phyloP scores from a whole-genome alignment of 1,140 invertebrate genomes.

The Leptonema lineaticorne region DNA sequence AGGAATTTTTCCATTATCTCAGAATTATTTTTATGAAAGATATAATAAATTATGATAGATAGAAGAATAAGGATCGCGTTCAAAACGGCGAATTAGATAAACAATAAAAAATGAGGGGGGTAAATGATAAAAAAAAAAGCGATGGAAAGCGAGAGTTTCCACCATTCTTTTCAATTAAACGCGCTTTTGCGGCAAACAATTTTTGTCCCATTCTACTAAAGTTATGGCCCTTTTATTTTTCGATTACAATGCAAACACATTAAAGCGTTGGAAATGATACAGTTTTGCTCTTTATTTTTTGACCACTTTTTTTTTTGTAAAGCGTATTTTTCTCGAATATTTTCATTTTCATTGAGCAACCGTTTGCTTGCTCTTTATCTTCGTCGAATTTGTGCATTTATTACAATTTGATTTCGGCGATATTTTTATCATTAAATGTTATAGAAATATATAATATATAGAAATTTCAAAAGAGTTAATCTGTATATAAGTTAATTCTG shows the following conservation, averaged over 20 bases:
- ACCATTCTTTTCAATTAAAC: slow-evolving; percentile 32
- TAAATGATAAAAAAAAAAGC: not conserved
- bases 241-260: slow-evolving; percentile 31
- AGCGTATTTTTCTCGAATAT: not conserved
- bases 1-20: no score
- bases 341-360: no score
- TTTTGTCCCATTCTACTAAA: slow-evolving; percentile 27
- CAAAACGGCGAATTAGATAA: slow-evolving; percentile 26
- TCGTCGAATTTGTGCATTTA: no score
- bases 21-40: no score
- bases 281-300: slow-evolving; percentile 15
- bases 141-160: slow-evolving; percentile 21
- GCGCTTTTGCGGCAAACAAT: slow-evolving; percentile 25
- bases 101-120: slow-evolving; percentile 18
- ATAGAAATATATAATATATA: no score
- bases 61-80: not conserved
- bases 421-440: no score
- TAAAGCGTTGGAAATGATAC: slow-evolving; percentile 21
- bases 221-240: slow-evolving; percentile 31
- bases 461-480: no score
- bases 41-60: not conserved
- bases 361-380: no score
- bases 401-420: not conserved
- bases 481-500: no score
- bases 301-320: not conserved